These are phyloP conservation scores for Nothura maculosa DNA, from an alignment of 2,797 vertebrate genomes.

Conservation along the genomic window DNA sequence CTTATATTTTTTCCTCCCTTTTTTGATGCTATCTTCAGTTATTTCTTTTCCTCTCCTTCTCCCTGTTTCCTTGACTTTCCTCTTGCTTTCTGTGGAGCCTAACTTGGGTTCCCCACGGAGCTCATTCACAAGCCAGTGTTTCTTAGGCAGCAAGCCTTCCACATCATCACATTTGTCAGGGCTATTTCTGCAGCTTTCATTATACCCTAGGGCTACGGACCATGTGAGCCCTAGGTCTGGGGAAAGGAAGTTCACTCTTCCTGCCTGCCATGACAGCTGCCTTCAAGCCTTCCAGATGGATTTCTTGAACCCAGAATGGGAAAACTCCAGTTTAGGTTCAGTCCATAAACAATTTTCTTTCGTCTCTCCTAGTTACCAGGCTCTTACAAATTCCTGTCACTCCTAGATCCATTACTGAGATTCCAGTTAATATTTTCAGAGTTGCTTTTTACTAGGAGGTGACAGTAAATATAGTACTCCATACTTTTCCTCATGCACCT, in stretches of 20 bases:
- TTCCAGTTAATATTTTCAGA: neutral
- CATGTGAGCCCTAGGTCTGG: neutral
- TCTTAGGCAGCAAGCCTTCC: slow-evolving; percentile 39
- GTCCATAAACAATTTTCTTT: neutral
- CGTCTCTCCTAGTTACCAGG: neutral
- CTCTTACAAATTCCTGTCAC: neutral
- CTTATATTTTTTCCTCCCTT: neutral
- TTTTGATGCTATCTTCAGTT: slow-evolving; percentile 13
- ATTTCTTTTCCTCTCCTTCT: slow-evolving; percentile 36
- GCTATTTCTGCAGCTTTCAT: slow-evolving; percentile 31
- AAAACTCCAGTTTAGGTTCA: neutral
- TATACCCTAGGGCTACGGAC: slow-evolving; percentile 55
- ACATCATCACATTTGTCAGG: slow-evolving; percentile 44
- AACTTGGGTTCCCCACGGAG: neutral
- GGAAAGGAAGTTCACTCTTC: slow-evolving; percentile 68
- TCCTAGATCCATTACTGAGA: neutral
- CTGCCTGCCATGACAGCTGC: slow-evolving; percentile 47
- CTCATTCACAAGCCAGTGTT: slow-evolving; percentile 35
- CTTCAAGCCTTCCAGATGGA: slow-evolving; percentile 47
- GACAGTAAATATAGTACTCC: neutral
- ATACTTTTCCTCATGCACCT: neutral
- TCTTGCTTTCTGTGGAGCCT: slow-evolving; percentile 15
- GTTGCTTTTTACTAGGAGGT: neutral
- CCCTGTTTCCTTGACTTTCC: neutral
- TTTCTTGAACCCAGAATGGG: slow-evolving; percentile 10